phyloP scores from a whole-genome alignment of 1,140 invertebrate species.

The Aphelinus atriplicis region DNA sequence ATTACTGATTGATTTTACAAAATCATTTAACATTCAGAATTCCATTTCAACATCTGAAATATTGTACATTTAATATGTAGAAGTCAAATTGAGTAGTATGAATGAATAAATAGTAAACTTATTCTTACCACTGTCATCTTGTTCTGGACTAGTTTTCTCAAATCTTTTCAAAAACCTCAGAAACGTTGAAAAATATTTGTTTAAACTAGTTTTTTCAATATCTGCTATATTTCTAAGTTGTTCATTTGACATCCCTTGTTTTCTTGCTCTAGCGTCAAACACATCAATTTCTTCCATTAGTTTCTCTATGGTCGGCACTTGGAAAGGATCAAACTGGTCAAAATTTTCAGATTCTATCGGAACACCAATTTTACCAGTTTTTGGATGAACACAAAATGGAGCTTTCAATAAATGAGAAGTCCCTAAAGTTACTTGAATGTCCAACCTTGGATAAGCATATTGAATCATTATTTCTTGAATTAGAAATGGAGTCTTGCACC shows the following conservation, averaged over 20 bases:
- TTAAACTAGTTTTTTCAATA: constrained; percentile 79
- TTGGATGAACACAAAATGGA: constrained; percentile 97
- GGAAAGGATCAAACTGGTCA: constrained; percentile 77
- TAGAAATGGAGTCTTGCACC: constrained; percentile 63
- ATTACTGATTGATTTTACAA: no score
- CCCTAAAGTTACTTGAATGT: constrained; percentile 94
- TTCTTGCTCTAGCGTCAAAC: constrained; percentile 69
- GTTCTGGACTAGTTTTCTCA: constrained; percentile 58
- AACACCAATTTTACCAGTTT: constrained; percentile 92
- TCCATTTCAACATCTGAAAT: no score
- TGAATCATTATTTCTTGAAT: constrained; percentile 85
- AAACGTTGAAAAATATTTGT: constrained; percentile 70
- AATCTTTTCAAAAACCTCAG: constrained; percentile 74
- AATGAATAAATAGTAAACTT: no score
- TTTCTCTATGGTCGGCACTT: constrained; percentile 77
- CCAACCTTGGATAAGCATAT: constrained; percentile 89
- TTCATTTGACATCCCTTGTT: constrained; percentile 54
- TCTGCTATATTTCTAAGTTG: constrained; percentile 67
- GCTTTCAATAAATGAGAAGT: constrained; percentile 96
- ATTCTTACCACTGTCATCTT: no score
- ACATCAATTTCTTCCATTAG: constrained; percentile 74
- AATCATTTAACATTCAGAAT: no score
- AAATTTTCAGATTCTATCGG: constrained; percentile 78
- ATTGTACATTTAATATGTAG: no score
- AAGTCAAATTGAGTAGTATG: no score